phyloP scores from a whole-genome alignment of 2,888 invertebrate genomes.

The Hirtodrosophila alboralis region DNA sequence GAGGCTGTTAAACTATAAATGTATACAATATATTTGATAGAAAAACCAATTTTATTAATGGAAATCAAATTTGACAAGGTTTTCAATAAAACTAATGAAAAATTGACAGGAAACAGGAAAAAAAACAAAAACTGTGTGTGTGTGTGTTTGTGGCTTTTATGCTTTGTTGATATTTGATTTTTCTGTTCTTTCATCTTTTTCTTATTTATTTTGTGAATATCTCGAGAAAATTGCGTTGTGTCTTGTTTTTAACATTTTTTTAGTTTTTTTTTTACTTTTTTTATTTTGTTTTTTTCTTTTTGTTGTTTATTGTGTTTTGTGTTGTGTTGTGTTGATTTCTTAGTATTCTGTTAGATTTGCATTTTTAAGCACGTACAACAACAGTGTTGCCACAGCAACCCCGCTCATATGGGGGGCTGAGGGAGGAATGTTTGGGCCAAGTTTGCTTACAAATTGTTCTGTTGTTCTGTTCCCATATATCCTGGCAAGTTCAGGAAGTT shows the following conservation, averaged over 20 bases:
- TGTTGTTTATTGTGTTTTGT: slow-evolving; percentile 30
- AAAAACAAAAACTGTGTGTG: neutral
- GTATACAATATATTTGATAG: neutral
- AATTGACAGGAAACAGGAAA: slow-evolving; percentile 1
- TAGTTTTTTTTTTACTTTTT: slow-evolving; percentile 36
- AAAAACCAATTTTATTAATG: neutral
- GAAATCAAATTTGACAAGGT: slow-evolving; percentile 16
- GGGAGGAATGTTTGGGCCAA: slow-evolving; percentile 14
- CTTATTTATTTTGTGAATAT: slow-evolving; percentile 30
- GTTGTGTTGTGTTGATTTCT: slow-evolving; percentile 26
- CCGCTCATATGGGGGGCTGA: slow-evolving; percentile 5
- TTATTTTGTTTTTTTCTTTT: slow-evolving; percentile 38
- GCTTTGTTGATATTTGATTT: slow-evolving; percentile 13
- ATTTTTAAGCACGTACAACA: slow-evolving; percentile 63
- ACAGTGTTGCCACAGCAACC: slow-evolving; percentile 41
- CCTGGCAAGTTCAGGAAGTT: slow-evolving; percentile 51
- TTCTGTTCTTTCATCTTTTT: slow-evolving; percentile 14
- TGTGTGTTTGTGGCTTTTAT: slow-evolving; percentile 1
- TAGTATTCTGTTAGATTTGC: slow-evolving; percentile 56
- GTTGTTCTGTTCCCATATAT: slow-evolving; percentile 34
- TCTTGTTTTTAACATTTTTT: slow-evolving; percentile 31
- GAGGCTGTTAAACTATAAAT: neutral
- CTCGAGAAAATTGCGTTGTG: slow-evolving; percentile 18
- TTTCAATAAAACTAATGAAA: slow-evolving; percentile 34
- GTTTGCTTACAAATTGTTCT: slow-evolving; percentile 61